Base-by-base conservation (phyloP, 2,797 vertebrate genomes). In the Eospalax fontanierii region DNA sequence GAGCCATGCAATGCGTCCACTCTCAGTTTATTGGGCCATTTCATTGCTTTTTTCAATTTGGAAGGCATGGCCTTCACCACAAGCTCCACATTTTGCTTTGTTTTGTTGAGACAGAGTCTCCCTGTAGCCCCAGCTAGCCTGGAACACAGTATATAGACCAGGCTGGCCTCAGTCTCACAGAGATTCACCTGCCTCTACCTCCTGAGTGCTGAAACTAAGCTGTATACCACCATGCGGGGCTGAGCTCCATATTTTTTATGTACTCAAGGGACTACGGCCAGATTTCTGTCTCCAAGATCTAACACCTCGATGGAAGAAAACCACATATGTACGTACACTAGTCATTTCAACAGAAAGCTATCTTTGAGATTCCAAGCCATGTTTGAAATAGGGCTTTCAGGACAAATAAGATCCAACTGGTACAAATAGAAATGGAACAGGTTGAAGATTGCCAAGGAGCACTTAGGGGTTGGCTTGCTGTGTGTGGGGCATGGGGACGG, bases 1-100 rank as follows among this genome's bases (percentile, higher is more conserved):
- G 46, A 43, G 33, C 33, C 4, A 0, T 22, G n/a, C n/a, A 1
- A 38, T 33, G 26, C 5, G 1, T 38, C 63, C 5, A 35, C 16
- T 66, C 87, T 21, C 6, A 38, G 21, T 54, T 28, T 79, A 46
- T 6, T 2, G 2, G n/a, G 4, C 18, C 22, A 40, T 43, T 22
- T 63, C 46, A 26, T 73, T n/a, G 59, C 16, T 10, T 30, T 54
- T 66, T 66, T 43, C 43, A 57, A 8, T 14, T 14, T 5, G 28
- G 18, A 30, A 65, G 43, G 40, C 6, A 35, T 28, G 50, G 46
- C n/a, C 66, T 73, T 86, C 50, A 30, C 26, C 50, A 38, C 6
- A 38, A 85, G n/a, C n/a, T 57, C 66, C 12, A 46, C 24, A 35
- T 22, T 78, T 30, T n/a, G 7, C 11, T 50, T 50, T 50, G 46